Base-by-base conservation (phyloP, 2,888 invertebrate genomes). In the Synergus japonicus region DNA sequence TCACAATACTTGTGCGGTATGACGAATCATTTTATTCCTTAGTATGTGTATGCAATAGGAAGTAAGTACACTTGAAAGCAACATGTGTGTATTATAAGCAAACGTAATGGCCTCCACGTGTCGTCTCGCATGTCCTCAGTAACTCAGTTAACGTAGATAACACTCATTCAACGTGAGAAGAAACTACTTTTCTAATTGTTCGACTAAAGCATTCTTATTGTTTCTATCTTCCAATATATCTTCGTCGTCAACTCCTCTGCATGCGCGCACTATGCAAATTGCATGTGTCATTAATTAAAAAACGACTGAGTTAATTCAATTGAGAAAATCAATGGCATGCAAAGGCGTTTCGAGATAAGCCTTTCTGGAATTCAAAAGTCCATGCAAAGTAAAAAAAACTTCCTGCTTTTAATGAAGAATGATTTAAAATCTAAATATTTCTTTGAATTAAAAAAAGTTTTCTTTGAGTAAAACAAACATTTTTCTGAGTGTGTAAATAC, bases 241-340 rank as follows among this genome's bases (percentile, higher is more conserved):
- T 37, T 41, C 9, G 4, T 49, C 49, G 5, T 49, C 49, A 4
- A 15, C n/a, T 1, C 15, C 41, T 15, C 29, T 0, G 3, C 29
- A 41, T n/a, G 43, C 65, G 15, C 43, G n/a, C 10, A n/a, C 10
- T 66, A 66, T 66, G 43, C 65, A 66, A 66, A 43, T 66, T 66
- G 9, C 60, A 60, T 60, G n/a, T 66, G 4, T 15, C 8, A 54
- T 22, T 60, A 18, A 4, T 63, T 29, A 43, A 66, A 66, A n/a
- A 37, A 29, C 29, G n/a, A n/a, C 65, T 9, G 18, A 66, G 9
- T 43, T 43, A 43, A n/a, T 9, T 41, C 7, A 15, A 9, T 4
- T 43, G 41, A 66, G 37, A 66, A 43, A 43, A 43, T 66, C 65
- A n/a, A 66, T 66, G 15, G 5, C 2, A 15, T 15, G 8, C 29